Conservation (phyloP, 1,140 invertebrate genomes). For the Zaprionus ornatus region DNA sequence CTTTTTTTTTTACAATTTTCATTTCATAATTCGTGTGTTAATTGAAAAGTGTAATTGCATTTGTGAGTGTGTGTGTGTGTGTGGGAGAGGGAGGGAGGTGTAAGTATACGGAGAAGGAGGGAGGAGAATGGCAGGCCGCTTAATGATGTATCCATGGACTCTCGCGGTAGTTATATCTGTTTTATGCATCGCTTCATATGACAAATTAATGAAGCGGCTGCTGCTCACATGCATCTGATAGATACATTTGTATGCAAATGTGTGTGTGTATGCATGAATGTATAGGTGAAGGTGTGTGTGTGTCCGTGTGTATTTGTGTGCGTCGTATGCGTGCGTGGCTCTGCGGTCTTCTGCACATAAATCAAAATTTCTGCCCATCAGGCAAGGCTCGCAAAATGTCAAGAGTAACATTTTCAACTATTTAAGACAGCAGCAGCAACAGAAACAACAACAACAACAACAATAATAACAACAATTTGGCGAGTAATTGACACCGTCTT, state of each 20-base stretch:
- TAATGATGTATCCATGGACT: constrained; percentile 51
- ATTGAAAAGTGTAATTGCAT: constrained; percentile 65
- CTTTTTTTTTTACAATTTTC: constrained; percentile 2
- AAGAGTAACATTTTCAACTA: constrained; percentile 62
- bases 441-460: constrained; percentile 31
- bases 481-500: constrained; percentile 51
- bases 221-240: constrained; percentile 35
- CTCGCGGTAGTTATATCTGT: constrained; percentile 15
- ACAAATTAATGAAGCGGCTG: constrained; percentile 73
- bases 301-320: constrained; percentile 8
- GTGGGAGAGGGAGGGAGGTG: background rate
- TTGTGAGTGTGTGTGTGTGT: constrained; percentile 24
- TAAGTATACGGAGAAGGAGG: background rate
- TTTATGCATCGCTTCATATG: constrained; percentile 74
- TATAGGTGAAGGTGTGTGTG: constrained; percentile 1
- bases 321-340: constrained; percentile 14
- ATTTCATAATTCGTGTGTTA: constrained; percentile 55
- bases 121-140: constrained; percentile 9
- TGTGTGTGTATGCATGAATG: no score
- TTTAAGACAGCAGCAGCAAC: constrained; percentile 39
- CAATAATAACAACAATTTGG: constrained; percentile 47
- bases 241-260: constrained; percentile 27
- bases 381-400: constrained; percentile 52
- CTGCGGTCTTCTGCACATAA: constrained; percentile 46
- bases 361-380: constrained; percentile 74